Percentiles rank a stretch among this genome's conserved stretches.
These are phyloP conservation scores for Sylvietta virens DNA, from an alignment of 2,113 vertebrate genomes.

Conservation along the genomic window DNA sequence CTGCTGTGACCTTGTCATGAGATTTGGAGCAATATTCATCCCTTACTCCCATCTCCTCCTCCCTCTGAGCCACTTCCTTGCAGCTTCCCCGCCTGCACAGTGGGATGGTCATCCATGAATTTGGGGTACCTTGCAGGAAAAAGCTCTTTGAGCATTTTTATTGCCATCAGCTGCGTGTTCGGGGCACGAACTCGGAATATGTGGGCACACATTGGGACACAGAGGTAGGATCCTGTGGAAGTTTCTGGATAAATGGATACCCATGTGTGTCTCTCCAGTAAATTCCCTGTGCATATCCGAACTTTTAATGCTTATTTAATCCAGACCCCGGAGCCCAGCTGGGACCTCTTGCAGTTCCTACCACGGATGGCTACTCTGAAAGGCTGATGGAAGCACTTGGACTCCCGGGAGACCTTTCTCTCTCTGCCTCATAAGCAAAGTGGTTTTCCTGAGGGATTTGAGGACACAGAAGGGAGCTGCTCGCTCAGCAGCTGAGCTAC, in stretches of 20 bases:
- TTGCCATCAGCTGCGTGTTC: accelerated
- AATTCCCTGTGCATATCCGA: not conserved
- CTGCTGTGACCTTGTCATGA: not conserved
- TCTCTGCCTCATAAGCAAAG: slow-evolving; percentile 44
- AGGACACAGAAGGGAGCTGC: slow-evolving; percentile 48
- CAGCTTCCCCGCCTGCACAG: not conserved
- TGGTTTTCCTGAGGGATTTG: not conserved
- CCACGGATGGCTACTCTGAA: slow-evolving; percentile 37
- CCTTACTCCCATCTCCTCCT: not conserved
- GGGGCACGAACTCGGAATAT: not conserved
- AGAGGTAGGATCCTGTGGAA: not conserved
- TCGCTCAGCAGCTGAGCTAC: slow-evolving; percentile 35
- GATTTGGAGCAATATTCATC: accelerated
- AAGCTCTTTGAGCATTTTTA: not conserved
- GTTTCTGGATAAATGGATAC: not conserved
- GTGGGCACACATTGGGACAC: accelerated
- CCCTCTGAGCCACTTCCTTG: not conserved
- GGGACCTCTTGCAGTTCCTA: not conserved
- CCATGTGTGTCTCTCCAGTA: not conserved
- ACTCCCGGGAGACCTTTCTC: not conserved
- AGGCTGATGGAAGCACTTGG: not conserved
- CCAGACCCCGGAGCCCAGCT: not conserved
- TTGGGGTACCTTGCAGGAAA: not conserved
- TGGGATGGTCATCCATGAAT: not conserved
- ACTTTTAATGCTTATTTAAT: slow-evolving; percentile 25